A percentile compares a stretch with the other conserved stretches of the same genome.
phyloP scores from a whole-genome alignment of 2,113 vertebrate species.

The Ceuthmochares aereus region DNA sequence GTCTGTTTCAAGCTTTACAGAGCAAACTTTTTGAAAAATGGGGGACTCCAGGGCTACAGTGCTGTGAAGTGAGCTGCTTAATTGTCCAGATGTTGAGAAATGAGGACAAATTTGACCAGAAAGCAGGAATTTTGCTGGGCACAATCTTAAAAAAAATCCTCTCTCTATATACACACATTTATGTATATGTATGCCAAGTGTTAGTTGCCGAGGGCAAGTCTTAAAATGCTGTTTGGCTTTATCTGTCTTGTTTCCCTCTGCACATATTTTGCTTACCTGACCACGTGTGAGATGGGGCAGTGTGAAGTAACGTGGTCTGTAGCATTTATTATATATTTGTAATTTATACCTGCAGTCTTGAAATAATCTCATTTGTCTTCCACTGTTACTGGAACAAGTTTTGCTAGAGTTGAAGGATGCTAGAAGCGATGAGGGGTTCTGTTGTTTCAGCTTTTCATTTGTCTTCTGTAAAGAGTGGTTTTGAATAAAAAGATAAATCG shows the following conservation, averaged over 20 bases:
- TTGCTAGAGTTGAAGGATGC: slow-evolving; percentile 24
- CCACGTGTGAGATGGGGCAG: neutral
- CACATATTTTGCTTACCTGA: neutral
- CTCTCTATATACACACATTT: neutral
- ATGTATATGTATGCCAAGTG: neutral
- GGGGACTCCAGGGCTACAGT: neutral
- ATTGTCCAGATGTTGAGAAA: too few relatives aligned
- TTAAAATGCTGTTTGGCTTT: neutral
- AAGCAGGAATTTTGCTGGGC: neutral
- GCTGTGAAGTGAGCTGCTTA: neutral
- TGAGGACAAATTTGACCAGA: neutral
- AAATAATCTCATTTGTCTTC: slow-evolving; percentile 63
- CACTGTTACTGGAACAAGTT: neutral
- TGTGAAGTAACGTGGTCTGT: neutral
- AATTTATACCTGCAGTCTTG: slow-evolving; percentile 50
- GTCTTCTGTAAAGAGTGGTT: slow-evolving; percentile 36
- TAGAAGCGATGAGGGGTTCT: slow-evolving; percentile 42
- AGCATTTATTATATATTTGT: slow-evolving; percentile 22
- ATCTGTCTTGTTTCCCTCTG: neutral
- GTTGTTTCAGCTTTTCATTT: slow-evolving; percentile 56
- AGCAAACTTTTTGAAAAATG: slow-evolving; percentile 42
- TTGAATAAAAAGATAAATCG: slow-evolving; percentile 42
- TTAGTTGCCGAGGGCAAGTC: neutral
- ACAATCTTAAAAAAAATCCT: neutral
- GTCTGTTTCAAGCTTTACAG: neutral